These are phyloP conservation scores for Protomyctophum bolini DNA, from an alignment of 2,113 vertebrate genomes.

Conservation along the genomic window DNA sequence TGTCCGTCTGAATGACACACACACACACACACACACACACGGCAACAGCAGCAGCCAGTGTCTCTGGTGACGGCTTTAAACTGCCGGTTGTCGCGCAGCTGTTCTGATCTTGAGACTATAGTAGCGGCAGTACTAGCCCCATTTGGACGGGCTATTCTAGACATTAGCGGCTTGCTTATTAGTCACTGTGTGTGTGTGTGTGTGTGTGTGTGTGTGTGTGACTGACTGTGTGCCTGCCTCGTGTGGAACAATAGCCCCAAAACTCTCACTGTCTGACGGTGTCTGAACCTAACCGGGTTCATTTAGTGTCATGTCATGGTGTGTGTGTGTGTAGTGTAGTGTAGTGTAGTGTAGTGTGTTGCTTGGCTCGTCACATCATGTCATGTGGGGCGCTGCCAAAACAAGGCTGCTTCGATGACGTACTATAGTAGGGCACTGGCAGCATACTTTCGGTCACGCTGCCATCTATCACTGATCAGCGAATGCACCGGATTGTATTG, in stretches of 20 bases:
- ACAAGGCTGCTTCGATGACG: too few species aligned
- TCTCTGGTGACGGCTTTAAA: slow-evolving; percentile 35
- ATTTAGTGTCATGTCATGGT: slow-evolving; percentile 25
- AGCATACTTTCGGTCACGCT: too few species aligned
- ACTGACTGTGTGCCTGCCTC: neutral
- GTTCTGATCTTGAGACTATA: slow-evolving; percentile 13
- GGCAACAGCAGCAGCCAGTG: neutral
- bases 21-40: neutral
- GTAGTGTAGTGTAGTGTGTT: neutral
- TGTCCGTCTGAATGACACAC: slow-evolving; percentile 24
- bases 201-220: too few species aligned
- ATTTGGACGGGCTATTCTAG: neutral
- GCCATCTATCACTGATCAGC: too few species aligned
- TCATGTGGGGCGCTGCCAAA: too few species aligned
- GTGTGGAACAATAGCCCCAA: slow-evolving; percentile 16
- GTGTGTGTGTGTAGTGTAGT: too few species aligned
- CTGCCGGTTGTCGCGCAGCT: slow-evolving; percentile 49
- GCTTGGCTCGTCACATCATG: too few species aligned
- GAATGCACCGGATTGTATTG: too few species aligned
- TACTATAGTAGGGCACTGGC: too few species aligned
- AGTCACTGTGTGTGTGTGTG: too few species aligned
- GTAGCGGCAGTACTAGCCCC: too few species aligned
- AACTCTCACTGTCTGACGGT: neutral
- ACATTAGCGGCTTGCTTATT: too few species aligned
- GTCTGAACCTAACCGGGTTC: slow-evolving; percentile 28